Evolutionary conservation across 2,888 invertebrate genomes (phyloP).

Genomic region (Bombyx huttoni): DNA sequence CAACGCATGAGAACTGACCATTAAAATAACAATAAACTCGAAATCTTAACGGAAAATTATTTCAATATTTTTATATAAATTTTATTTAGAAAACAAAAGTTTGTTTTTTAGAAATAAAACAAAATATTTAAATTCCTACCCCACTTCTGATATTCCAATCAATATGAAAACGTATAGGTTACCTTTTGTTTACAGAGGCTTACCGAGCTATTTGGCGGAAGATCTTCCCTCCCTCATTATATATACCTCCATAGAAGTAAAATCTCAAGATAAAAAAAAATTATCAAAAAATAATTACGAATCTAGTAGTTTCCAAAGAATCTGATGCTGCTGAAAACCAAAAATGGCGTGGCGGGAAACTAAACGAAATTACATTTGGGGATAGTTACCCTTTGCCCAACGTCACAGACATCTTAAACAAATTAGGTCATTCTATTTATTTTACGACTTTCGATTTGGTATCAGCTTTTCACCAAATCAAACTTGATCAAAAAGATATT

Average conservation of each 20-base stretch:
- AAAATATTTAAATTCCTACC: slow-evolving; percentile 24
- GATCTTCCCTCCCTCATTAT: no score
- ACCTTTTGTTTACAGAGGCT: slow-evolving; percentile 16
- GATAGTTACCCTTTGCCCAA: slow-evolving; percentile 16
- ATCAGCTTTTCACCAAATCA: slow-evolving; percentile 17
- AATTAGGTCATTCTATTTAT: slow-evolving; percentile 13
- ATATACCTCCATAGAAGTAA: no score
- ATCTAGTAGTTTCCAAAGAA: slow-evolving; percentile 27
- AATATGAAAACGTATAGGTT: slow-evolving; percentile 14
- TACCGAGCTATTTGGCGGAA: no score
- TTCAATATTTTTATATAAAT: slow-evolving; percentile 19
- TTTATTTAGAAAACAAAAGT: slow-evolving; percentile 17
- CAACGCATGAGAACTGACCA: slow-evolving; percentile 10
- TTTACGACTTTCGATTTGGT: slow-evolving; percentile 20
- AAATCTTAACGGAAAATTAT: slow-evolving; percentile 11
- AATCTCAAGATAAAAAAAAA: slow-evolving; percentile 10
- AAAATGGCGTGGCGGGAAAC: slow-evolving; percentile 17
- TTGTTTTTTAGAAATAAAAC: slow-evolving; percentile 13
- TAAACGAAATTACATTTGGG: slow-evolving; percentile 20
- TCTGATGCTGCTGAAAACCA: slow-evolving; percentile 19
- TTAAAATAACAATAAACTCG: slow-evolving; percentile 19
- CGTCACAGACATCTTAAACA: slow-evolving; percentile 7
- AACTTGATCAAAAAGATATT: slow-evolving; percentile 10
- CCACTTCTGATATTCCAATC: not conserved
- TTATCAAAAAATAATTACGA: slow-evolving; percentile 3